phyloP scores from a whole-genome alignment of 1,140 invertebrate species.

The Anastatus disparis region DNA sequence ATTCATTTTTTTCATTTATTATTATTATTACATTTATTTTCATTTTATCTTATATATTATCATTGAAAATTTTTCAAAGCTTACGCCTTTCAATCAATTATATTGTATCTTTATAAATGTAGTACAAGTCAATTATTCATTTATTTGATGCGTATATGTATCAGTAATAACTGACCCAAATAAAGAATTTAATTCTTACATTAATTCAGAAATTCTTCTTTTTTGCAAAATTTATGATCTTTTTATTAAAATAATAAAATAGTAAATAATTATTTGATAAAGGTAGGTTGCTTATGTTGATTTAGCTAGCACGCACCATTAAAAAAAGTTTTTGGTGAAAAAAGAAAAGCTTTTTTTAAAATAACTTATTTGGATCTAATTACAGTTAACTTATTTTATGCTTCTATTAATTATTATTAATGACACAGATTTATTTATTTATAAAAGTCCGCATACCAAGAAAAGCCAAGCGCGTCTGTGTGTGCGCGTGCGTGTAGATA shows the following conservation, averaged over 20 bases:
- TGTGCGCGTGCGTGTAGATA: too few species aligned
- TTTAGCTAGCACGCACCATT: constrained; percentile 33
- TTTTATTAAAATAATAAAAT: background rate
- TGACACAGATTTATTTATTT: constrained; percentile 21
- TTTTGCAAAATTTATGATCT: background rate
- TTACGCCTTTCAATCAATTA: background rate
- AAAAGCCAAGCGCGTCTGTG: too few species aligned
- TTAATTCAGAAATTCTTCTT: too few species aligned
- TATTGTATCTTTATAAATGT: background rate
- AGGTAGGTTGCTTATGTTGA: constrained; percentile 40
- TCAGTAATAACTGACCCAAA: background rate
- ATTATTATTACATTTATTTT: too few species aligned
- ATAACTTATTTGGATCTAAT: constrained; percentile 35
- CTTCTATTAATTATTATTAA: constrained; percentile 34
- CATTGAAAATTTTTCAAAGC: too few species aligned
- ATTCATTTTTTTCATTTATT: too few species aligned
- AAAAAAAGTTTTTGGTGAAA: constrained; percentile 36
- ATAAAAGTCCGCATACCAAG: constrained; percentile 26
- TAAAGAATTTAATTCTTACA: background rate
- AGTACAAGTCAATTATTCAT: background rate
- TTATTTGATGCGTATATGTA: background rate
- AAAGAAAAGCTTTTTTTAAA: constrained; percentile 32
- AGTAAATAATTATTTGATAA: background rate
- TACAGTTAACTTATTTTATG: constrained; percentile 29
- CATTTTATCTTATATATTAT: too few species aligned